These are phyloP conservation scores for Aphaenogaster ashmeadi DNA, from an alignment of 1,140 invertebrate genomes.

Conservation along the genomic window DNA sequence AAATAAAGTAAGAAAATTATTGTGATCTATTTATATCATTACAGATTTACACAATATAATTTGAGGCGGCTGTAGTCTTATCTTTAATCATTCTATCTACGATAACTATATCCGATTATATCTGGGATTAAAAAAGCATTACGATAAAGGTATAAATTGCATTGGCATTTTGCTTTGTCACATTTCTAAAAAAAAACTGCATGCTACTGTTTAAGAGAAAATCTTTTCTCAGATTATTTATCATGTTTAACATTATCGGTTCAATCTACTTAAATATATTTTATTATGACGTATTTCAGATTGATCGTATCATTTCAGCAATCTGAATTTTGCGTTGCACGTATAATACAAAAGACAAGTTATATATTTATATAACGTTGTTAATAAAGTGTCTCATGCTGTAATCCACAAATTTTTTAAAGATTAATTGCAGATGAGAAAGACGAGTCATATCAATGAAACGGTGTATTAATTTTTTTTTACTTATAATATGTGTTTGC, in stretches of 20 bases:
- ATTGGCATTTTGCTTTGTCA: not conserved
- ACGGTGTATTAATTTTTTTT: slow-evolving; percentile 2
- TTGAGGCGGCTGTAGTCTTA: not conserved
- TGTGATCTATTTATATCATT: not conserved
- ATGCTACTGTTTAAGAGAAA: not conserved
- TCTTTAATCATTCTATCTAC: not conserved
- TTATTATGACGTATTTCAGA: not conserved
- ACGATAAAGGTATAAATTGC: not conserved
- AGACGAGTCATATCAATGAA: not conserved
- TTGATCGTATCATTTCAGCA: not conserved
- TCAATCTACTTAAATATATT: not conserved
- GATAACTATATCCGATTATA: slow-evolving; percentile 1
- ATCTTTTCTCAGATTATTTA: not conserved
- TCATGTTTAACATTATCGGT: slow-evolving; percentile 19
- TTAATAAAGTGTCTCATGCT: not conserved
- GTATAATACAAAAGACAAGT: not conserved
- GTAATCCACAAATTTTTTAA: slow-evolving; percentile 3
- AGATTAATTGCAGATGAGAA: not conserved
- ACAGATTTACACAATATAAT: not conserved
- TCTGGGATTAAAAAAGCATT: not conserved
- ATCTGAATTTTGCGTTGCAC: not conserved
- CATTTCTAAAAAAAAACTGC: not conserved
- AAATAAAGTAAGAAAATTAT: not conserved
- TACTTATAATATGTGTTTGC: not conserved
- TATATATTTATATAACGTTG: not conserved